These are phyloP conservation scores for Barnardius zonarius DNA, from an alignment of 2,113 vertebrate species.

Conservation along the genomic window DNA sequence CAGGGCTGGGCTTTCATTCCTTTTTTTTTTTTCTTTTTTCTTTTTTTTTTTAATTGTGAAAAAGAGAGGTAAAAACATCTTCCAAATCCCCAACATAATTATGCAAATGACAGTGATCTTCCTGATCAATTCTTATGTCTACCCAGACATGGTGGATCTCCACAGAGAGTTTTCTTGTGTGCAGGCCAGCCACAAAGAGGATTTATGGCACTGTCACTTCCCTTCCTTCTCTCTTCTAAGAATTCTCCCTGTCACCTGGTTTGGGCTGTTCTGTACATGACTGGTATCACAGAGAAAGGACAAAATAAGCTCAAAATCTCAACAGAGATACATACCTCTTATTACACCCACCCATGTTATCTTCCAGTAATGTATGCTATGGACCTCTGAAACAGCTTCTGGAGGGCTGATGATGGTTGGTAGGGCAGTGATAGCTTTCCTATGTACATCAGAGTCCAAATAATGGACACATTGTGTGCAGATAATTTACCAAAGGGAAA, in stretches of 20 bases:
- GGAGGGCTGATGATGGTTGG: neutral
- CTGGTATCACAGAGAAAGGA: neutral
- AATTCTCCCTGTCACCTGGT: neutral
- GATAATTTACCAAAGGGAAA: neutral
- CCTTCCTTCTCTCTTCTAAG: neutral
- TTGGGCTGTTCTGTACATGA: neutral
- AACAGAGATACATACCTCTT: neutral
- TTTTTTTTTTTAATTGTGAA: neutral
- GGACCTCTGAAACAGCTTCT: neutral
- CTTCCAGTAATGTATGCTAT: fast-evolving
- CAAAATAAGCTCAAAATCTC: neutral
- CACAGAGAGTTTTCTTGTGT: neutral
- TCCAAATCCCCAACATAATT: neutral
- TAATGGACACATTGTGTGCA: fast-evolving
- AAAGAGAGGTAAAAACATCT: neutral
- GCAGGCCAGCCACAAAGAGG: neutral
- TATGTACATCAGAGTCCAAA: neutral
- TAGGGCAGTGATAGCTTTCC: neutral
- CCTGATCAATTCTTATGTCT: neutral
- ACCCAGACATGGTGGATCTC: neutral
- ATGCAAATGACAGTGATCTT: neutral
- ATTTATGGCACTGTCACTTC: neutral
- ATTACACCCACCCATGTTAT: neutral
- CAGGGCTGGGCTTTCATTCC: fast-evolving
- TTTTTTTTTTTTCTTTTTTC: neutral